Evolutionary conservation across 2,113 vertebrate species (phyloP).

Genomic region (Peromyscus maniculatus): DNA sequence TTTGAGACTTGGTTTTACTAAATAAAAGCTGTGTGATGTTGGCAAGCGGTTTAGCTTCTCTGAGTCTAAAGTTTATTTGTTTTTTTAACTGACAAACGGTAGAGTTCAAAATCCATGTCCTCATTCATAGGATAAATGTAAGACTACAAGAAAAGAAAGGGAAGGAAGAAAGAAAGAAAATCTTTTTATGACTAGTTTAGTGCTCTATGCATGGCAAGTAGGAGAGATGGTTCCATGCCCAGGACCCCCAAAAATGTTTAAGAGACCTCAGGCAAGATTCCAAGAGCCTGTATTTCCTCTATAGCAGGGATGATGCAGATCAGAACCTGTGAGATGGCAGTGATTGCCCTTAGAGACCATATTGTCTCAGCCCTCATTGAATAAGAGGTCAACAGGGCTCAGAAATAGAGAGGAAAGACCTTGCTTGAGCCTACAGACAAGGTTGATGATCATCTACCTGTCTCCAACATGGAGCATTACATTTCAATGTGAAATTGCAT

Average conservation of each 20-base stretch:
- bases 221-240: background rate
- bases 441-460: slow-evolving; percentile 37
- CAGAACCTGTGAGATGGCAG: background rate
- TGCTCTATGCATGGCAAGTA: background rate
- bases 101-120: background rate
- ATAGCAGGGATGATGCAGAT: background rate
- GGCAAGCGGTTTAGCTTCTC: slow-evolving; percentile 9
- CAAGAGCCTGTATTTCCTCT: background rate
- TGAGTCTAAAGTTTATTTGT: background rate
- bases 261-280: background rate
- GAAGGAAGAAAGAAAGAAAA: background rate
- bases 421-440: slow-evolving; percentile 24
- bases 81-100: background rate
- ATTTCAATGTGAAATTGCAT: background rate
- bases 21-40: slow-evolving; percentile 35
- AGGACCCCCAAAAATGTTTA: background rate
- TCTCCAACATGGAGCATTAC: slow-evolving; percentile 6
- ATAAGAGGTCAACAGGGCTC: background rate
- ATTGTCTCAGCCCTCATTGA: background rate
- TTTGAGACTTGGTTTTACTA: slow-evolving; percentile 18
- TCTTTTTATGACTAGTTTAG: slow-evolving; percentile 1
- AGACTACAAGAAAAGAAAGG: background rate
- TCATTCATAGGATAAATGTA: background rate
- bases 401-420: background rate
- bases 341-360: background rate